phyloP scores from a whole-genome alignment of 2,113 vertebrate genomes.

The Willisornis vidua region DNA sequence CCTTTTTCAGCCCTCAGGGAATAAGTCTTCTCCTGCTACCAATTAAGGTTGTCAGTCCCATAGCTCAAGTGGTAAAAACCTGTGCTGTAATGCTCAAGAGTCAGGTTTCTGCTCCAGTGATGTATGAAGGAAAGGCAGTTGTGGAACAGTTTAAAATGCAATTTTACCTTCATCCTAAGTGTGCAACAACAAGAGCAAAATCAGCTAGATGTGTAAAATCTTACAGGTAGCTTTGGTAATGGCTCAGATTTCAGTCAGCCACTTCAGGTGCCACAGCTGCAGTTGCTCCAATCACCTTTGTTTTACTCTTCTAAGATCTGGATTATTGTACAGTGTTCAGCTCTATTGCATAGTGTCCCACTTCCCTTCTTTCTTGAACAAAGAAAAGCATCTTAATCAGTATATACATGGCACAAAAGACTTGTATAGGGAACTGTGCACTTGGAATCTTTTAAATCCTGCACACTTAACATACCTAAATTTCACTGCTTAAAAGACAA shows the following conservation, averaged over 20 bases:
- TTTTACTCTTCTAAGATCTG: background rate
- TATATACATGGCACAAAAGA: background rate
- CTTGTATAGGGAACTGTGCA: background rate
- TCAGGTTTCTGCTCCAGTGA: conserved; percentile 61
- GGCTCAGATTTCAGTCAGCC: background rate
- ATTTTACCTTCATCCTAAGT: conserved; percentile 44
- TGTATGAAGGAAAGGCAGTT: conserved; percentile 58
- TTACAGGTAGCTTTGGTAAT: background rate
- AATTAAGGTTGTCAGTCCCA: conserved; percentile 64
- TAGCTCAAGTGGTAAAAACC: conserved; percentile 61
- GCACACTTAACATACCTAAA: background rate
- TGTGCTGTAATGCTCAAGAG: conserved; percentile 53
- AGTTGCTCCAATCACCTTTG: background rate
- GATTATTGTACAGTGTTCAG: background rate
- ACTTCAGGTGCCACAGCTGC: background rate
- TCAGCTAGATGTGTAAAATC: conserved; percentile 26
- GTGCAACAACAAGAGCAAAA: conserved; percentile 29
- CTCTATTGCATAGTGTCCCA: background rate
- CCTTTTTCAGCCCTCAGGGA: conserved; percentile 45
- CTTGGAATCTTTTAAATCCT: background rate
- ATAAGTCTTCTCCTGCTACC: conserved; percentile 65
- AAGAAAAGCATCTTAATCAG: conserved; percentile 15
- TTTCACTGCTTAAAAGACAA: background rate
- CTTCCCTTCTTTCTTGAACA: background rate
- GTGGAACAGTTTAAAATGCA: conserved; percentile 60